Evolutionary conservation across 2,888 invertebrate species (phyloP).

Genomic region (Scelioninae gen. 2): DNA sequence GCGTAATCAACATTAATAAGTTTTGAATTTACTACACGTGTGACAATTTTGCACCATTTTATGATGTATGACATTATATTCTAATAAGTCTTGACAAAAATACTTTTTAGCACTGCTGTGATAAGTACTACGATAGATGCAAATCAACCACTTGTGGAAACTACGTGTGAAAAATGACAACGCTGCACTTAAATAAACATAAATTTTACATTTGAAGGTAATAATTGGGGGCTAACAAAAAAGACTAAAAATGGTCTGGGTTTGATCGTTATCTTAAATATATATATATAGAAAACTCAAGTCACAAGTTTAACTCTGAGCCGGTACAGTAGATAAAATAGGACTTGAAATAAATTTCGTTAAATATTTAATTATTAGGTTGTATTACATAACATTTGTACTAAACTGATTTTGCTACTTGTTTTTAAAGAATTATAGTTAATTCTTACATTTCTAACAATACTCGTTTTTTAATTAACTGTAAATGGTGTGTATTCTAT

Average conservation of each 20-base stretch:
- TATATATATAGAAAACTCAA: no score
- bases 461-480: constrained; percentile 19
- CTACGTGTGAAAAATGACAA: constrained; percentile 48
- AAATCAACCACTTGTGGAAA: constrained; percentile 71
- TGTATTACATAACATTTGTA: constrained; percentile 10
- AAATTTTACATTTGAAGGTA: constrained; percentile 6
- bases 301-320: no score
- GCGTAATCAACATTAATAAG: not conserved
- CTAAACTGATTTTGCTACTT: constrained; percentile 24
- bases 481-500: constrained; percentile 1
- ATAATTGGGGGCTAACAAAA: no score
- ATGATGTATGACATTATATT: not conserved
- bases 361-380: constrained; percentile 3
- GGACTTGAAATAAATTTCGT: constrained; percentile 9
- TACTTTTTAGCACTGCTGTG: constrained; percentile 73
- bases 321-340: not conserved
- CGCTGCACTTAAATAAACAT: constrained; percentile 10
- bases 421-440: not conserved
- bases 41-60: constrained; percentile 19
- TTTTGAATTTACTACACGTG: constrained; percentile 9
- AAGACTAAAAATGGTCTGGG: no score
- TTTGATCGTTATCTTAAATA: no score
- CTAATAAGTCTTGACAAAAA: constrained; percentile 45
- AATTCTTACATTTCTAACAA: constrained; percentile 23
- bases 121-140: constrained; percentile 72